Evolutionary conservation across 2,888 invertebrate genomes (phyloP).

Genomic region (Ectobius pallidus): DNA sequence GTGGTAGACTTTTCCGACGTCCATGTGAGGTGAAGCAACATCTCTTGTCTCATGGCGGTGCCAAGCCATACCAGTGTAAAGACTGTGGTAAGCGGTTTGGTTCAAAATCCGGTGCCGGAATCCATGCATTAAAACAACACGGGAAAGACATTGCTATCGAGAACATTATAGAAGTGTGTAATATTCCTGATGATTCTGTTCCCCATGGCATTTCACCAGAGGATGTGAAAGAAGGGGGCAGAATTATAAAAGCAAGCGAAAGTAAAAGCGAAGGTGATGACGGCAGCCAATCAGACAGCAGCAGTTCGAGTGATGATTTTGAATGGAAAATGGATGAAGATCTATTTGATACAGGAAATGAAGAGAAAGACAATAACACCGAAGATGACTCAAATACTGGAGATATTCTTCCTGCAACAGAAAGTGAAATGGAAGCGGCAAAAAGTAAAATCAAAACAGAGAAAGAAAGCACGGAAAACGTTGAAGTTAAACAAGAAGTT

Average conservation of each 20-base stretch:
- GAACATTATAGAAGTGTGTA: constrained; percentile 38
- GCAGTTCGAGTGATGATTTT: constrained; percentile 39
- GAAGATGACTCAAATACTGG: background rate
- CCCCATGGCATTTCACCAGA: background rate
- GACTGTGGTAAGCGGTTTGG: constrained; percentile 41
- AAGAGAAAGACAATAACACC: constrained; percentile 27
- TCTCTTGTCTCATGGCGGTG: constrained; percentile 41
- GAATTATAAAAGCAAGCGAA: constrained; percentile 21
- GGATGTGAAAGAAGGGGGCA: constrained; percentile 19
- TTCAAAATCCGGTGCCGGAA: constrained; percentile 41
- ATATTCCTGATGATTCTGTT: constrained; percentile 23
- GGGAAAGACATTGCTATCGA: constrained; percentile 37
- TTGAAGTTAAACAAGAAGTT: background rate
- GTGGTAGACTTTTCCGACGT: constrained; percentile 40
- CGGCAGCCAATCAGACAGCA: constrained; percentile 16
- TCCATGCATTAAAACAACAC: constrained; percentile 42
- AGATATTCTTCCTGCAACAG: background rate
- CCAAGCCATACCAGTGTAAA: constrained; percentile 41
- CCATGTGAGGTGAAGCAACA: constrained; percentile 43
- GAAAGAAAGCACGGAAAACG: constrained; percentile 16
- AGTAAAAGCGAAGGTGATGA: constrained; percentile 19
- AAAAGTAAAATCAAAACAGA: background rate
- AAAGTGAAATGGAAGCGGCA: constrained; percentile 12
- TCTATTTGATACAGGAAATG: constrained; percentile 30
- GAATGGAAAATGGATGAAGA: constrained; percentile 42